A percentile compares a stretch with the other conserved stretches of the same genome.
Evolutionary conservation across 2,888 invertebrate species (phyloP).

Genomic region (Trisateles emortualis): DNA sequence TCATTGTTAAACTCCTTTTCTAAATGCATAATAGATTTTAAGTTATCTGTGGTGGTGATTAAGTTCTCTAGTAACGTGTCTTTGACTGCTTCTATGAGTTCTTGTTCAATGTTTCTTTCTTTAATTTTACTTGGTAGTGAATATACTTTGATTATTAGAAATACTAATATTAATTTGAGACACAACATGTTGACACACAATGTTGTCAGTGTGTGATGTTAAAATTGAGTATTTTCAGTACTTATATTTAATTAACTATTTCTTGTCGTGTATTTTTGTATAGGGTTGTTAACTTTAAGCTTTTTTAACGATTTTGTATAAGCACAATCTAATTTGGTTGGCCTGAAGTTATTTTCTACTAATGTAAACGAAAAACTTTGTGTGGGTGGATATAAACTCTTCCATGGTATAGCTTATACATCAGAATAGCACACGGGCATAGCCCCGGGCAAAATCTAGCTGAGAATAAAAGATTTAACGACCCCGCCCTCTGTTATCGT

Average conservation of each 20-base stretch:
- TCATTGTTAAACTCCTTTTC: background rate
- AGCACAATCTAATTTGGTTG: no score
- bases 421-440: no score
- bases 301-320: no score
- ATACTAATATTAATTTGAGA: background rate
- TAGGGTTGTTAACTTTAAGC: background rate
- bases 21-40: background rate
- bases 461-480: no score
- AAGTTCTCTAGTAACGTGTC: background rate
- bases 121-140: slow-evolving; percentile 3
- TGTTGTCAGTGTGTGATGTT: background rate
- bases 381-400: no score
- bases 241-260: background rate
- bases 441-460: no score
- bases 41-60: background rate
- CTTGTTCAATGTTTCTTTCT: background rate
- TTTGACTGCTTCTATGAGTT: slow-evolving; percentile 3
- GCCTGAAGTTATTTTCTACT: no score
- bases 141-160: slow-evolving; percentile 2
- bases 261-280: no score
- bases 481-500: no score
- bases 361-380: no score
- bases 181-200: background rate
- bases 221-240: background rate
- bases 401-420: no score